phyloP scores from a whole-genome alignment of 2,888 invertebrate genomes.

The Eristalis intricaria region DNA sequence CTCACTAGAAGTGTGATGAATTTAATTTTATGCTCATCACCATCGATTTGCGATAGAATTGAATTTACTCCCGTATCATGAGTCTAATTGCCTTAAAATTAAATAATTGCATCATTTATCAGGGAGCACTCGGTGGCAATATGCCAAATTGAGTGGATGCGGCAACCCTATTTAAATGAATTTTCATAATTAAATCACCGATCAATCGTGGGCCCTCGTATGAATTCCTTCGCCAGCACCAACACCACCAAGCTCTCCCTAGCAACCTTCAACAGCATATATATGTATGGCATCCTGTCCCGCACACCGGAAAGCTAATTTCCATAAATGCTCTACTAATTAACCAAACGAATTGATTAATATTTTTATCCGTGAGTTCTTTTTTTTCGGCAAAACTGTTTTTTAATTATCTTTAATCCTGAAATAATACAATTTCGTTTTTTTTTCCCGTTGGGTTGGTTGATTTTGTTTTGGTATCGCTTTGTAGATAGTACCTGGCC shows the following conservation, averaged over 20 bases:
- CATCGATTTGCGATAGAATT: constrained; percentile 25
- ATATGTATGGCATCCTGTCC: background rate
- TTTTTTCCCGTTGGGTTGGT: no score
- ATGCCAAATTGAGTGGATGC: constrained; percentile 17
- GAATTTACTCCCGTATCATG: constrained; percentile 19
- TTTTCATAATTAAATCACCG: constrained; percentile 56
- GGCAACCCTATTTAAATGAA: constrained; percentile 44
- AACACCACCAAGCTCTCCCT: background rate
- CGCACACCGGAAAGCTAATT: constrained; percentile 23
- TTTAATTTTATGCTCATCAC: constrained; percentile 19
- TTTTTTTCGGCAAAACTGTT: constrained; percentile 48
- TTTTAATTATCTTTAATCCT: constrained; percentile 68
- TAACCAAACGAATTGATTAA: constrained; percentile 61
- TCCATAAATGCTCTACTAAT: constrained; percentile 62
- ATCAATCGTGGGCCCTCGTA: constrained; percentile 11
- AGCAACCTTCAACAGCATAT: no score
- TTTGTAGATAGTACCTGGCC: background rate
- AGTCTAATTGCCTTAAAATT: constrained; percentile 43
- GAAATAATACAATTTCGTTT: constrained; percentile 26
- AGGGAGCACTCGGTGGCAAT: background rate
- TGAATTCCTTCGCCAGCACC: background rate
- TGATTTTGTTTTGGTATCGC: background rate
- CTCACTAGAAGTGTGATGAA: constrained; percentile 15
- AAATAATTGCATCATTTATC: constrained; percentile 29
- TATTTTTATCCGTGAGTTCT: constrained; percentile 28